A percentile compares a stretch with the other conserved stretches of the same genome.
Conservation (phyloP, 2,888 invertebrate genomes). For the Conistra vaccinii region DNA sequence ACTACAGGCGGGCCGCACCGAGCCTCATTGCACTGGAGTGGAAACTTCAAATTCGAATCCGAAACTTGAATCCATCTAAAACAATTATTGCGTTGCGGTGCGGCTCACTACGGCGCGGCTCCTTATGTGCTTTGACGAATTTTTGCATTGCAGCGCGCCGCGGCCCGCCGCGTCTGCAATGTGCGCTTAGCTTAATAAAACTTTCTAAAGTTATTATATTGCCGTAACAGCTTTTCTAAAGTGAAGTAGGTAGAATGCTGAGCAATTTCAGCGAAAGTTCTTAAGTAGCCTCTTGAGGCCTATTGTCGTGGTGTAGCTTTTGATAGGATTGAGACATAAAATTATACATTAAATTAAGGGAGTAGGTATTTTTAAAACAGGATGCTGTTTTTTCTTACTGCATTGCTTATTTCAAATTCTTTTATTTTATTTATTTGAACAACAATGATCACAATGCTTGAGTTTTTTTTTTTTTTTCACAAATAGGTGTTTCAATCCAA, state of each 20-base stretch:
- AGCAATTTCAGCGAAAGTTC: slow-evolving; percentile 8
- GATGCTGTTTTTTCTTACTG: not conserved
- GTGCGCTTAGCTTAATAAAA: slow-evolving; percentile 35
- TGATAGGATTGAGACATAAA: not conserved
- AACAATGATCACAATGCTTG: not conserved
- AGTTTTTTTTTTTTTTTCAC: not conserved
- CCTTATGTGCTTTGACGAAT: not conserved
- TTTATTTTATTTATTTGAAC: no score
- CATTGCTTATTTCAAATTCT: no score
- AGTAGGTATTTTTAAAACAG: not conserved
- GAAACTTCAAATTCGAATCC: not conserved
- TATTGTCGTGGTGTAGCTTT: slow-evolving; percentile 8
- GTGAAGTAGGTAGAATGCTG: slow-evolving; percentile 4
- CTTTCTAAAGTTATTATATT: slow-evolving; percentile 44
- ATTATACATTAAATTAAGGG: not conserved
- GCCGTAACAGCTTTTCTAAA: slow-evolving; percentile 25
- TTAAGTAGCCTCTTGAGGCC: slow-evolving; percentile 4
- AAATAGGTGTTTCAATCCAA: not conserved
- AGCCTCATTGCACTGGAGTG: not conserved
- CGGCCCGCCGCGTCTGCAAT: not conserved
- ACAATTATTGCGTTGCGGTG: not conserved
- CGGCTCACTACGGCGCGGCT: no score
- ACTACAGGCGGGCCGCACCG: not conserved
- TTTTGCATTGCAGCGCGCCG: not conserved
- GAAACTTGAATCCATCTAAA: not conserved